Conservation (phyloP, 2,888 invertebrate genomes). For the Melipona bicolor region DNA sequence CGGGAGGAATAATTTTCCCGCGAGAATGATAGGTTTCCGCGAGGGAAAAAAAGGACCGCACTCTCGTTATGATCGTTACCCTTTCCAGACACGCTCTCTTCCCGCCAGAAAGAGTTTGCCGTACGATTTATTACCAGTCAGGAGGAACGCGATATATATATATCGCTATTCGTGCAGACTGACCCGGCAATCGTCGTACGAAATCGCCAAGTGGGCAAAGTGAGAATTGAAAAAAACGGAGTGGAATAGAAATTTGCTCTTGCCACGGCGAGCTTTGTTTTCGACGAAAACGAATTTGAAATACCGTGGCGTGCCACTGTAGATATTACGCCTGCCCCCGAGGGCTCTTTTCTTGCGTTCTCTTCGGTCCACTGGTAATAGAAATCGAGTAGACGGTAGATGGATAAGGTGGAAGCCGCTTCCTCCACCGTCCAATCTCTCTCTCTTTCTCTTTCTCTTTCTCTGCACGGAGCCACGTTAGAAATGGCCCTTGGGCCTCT, state of each 20-base stretch:
- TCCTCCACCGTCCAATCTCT: slow-evolving; percentile 45
- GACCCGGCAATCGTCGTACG: too few species aligned
- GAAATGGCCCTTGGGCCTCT: slow-evolving; percentile 42
- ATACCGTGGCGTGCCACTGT: neutral
- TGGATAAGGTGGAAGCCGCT: slow-evolving; percentile 59
- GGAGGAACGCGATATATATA: slow-evolving; percentile 23
- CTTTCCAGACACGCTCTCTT: slow-evolving; percentile 3
- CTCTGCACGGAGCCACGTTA: slow-evolving; percentile 28
- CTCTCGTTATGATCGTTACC: neutral
- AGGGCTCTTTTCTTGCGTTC: slow-evolving; percentile 34
- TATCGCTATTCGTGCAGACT: neutral
- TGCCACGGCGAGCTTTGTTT: neutral
- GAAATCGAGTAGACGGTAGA: slow-evolving; percentile 56
- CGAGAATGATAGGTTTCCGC: neutral
- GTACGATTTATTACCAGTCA: slow-evolving; percentile 55
- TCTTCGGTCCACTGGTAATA: slow-evolving; percentile 42
- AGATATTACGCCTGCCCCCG: slow-evolving; percentile 53
- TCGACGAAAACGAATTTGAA: neutral
- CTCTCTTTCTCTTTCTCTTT: neutral
- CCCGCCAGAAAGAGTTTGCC: slow-evolving; percentile 1
- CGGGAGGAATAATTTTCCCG: neutral
- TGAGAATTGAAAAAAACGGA: too few species aligned
- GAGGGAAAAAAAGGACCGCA: neutral
- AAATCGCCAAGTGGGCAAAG: too few species aligned
- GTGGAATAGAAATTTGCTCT: neutral